phyloP scores from a whole-genome alignment of 35 echinoderm and acorn worm species.

The Heliocidaris tuberculata region DNA sequence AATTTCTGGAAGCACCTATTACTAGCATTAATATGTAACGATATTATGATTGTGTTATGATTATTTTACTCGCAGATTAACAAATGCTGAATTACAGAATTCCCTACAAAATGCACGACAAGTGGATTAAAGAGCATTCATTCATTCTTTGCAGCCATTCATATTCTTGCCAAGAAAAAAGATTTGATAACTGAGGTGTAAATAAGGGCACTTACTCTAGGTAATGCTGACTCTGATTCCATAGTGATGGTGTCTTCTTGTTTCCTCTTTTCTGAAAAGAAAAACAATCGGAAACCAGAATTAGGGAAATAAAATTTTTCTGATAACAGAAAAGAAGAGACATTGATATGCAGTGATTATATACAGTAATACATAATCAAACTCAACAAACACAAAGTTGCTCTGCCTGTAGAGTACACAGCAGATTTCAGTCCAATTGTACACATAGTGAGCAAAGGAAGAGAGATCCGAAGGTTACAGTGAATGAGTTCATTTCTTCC shows the following conservation, averaged over 20 bases:
- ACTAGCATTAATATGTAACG: too few relatives aligned
- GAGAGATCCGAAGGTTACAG: too few relatives aligned
- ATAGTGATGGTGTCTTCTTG: neutral
- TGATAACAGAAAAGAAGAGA: neutral
- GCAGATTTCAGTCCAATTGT: neutral
- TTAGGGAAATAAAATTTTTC: neutral
- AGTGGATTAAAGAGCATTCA: too few relatives aligned
- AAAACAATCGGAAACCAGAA: neutral
- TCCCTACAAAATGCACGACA: too few relatives aligned
- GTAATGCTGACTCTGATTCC: neutral
- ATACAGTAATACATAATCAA: neutral
- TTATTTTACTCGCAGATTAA: too few relatives aligned
- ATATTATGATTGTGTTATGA: too few relatives aligned
- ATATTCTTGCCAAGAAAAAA: too few relatives aligned
- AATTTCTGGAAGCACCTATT: too few relatives aligned
- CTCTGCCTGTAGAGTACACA: neutral
- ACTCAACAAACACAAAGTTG: neutral
- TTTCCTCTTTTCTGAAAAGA: neutral
- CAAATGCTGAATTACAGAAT: too few relatives aligned
- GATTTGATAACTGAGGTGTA: neutral
- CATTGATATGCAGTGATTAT: neutral
- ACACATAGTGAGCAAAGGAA: too few relatives aligned
- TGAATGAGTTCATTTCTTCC: too few relatives aligned
- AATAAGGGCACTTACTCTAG: neutral
- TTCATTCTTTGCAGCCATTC: too few relatives aligned